phyloP scores from a whole-genome alignment of 2,888 invertebrate species.

The Isotomurus palustris region DNA sequence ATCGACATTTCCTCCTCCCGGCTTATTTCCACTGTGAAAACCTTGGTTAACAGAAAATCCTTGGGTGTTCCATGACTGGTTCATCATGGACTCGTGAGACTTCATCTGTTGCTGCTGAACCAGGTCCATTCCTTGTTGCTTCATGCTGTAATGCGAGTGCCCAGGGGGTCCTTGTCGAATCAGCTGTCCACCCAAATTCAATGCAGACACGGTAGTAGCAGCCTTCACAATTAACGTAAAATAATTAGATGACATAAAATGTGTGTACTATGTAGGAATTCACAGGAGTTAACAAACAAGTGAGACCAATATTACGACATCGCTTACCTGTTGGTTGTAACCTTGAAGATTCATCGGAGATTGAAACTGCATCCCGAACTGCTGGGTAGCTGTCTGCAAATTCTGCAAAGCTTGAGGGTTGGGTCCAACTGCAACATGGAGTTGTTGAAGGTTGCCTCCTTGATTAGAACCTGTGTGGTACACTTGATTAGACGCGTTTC shows the following conservation, averaged over 20 bases:
- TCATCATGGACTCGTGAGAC: conserved; percentile 30
- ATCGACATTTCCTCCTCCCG: conserved; percentile 23
- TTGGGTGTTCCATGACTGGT: conserved; percentile 32
- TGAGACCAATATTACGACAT: too few relatives aligned
- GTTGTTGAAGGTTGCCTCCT: conserved; percentile 29
- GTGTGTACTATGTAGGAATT: not conserved
- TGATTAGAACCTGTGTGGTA: conserved; percentile 28
- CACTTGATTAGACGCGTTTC: conserved; percentile 35
- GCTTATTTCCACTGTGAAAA: conserved; percentile 30
- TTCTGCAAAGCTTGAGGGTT: conserved; percentile 35
- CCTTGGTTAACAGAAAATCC: conserved; percentile 23
- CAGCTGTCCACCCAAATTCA: conserved; percentile 31
- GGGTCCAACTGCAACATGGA: conserved; percentile 33
- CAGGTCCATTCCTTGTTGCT: conserved; percentile 22
- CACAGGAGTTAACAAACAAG: not conserved
- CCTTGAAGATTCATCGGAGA: conserved; percentile 23
- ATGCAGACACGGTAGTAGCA: conserved; percentile 37
- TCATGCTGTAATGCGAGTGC: conserved; percentile 26
- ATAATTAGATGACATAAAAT: too few relatives aligned
- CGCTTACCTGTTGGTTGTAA: conserved; percentile 37
- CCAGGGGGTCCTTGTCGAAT: conserved; percentile 29
- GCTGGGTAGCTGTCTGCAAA: conserved; percentile 29
- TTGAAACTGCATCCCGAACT: conserved; percentile 23
- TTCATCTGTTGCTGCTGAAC: conserved; percentile 25
- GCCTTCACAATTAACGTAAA: too few relatives aligned